Conservation (phyloP, 1,140 invertebrate genomes). For the Mycetomoellerius zeteki region DNA sequence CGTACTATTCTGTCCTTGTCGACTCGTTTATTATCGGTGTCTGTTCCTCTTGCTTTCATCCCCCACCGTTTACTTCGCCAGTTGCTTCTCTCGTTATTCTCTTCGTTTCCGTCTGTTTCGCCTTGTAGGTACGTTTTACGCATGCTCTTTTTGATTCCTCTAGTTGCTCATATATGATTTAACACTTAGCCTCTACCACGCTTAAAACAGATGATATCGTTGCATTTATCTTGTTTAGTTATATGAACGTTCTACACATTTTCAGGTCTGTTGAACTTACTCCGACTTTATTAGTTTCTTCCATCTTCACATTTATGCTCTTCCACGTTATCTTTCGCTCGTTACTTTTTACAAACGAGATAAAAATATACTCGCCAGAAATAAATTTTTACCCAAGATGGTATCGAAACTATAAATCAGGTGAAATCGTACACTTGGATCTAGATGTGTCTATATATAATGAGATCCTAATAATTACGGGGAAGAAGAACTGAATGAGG, state of each 20-base stretch:
- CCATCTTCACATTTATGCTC: background rate
- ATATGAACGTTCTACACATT: background rate
- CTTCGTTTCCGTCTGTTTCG: conserved; percentile 49
- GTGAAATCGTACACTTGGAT: background rate
- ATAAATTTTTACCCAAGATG: background rate
- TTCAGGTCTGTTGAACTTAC: conserved; percentile 16
- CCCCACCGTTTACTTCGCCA: conserved; percentile 33
- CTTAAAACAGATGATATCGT: conserved; percentile 42
- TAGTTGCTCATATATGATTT: conserved; percentile 65
- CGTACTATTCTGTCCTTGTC: conserved; percentile 16
- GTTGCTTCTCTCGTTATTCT: conserved; percentile 39
- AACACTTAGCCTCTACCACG: conserved; percentile 54
- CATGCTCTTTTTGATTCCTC: conserved; percentile 69
- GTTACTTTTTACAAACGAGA: background rate
- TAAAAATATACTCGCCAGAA: background rate
- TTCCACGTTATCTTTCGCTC: background rate
- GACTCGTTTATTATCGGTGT: conserved; percentile 31
- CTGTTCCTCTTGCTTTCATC: conserved; percentile 60
- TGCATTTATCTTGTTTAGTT: conserved; percentile 44
- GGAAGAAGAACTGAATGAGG: background rate
- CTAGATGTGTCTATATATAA: conserved; percentile 17
- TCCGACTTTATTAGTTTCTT: background rate
- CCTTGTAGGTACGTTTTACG: conserved; percentile 21
- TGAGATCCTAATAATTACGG: conserved; percentile 31
- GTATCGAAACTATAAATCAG: background rate